Base-by-base conservation (phyloP, 2,113 vertebrate species). In the Leuciscus idus region DNA sequence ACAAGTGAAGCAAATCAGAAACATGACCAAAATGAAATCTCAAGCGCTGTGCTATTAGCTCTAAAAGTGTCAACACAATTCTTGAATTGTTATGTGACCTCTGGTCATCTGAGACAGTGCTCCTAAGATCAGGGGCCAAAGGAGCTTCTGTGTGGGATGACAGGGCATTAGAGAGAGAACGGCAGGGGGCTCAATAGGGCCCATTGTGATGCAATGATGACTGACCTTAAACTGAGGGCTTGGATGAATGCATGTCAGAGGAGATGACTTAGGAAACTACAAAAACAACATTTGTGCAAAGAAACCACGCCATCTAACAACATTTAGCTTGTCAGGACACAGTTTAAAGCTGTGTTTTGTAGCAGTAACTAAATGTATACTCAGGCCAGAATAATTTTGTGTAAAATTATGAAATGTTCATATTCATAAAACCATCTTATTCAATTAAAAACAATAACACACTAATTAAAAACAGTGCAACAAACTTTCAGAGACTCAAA, bases 111-210 rank as follows among this genome's bases (percentile, higher is more conserved):
- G 52, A 78, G 76, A 59, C 83, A 75, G 21, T 68, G 28, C n/a
- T 33, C n/a, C n/a, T 76, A 48, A 85, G 83, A 26, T 78, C 33
- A 66, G 75, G 30, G 75, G 84, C 61, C 50, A 81, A 48, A 48
- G 39, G n/a, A 81, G n/a, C 79, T 30, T 80, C 50, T 87, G 74
- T 74, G 48, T 68, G 75, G 8, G 12, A 85, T 77, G 84, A 85
- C 84, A 77, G 46, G 75, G 48, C 84, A 84, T 11, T 50, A 64
- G 39, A 76, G 68, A 68, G 9, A 46, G 30, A 57, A 57, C 8
- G 8, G 23, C 61, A 48, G 28, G n/a, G 21, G 33, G 4, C 75
- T 72, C 84, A 80, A 80, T 72, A 72, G 64, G 17, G 23, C 48
- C 50, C 33, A 85, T 80, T 85, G 84, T 85, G 52, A 28, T 39